phyloP scores from a whole-genome alignment of 2,113 vertebrate genomes.

The Chitala chitala region DNA sequence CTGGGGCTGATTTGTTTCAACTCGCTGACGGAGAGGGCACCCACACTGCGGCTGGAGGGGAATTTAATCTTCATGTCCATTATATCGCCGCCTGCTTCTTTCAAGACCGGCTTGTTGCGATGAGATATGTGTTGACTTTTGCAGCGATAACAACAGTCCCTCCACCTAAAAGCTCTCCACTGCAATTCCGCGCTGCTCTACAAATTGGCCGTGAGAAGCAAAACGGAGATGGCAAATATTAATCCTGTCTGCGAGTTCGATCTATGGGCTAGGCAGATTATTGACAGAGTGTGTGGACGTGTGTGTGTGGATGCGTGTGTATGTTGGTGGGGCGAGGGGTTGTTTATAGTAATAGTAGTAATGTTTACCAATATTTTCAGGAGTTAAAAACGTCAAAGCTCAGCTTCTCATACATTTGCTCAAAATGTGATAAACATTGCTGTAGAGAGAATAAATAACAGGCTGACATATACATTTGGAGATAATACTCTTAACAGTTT shows the following conservation, averaged over 20 bases:
- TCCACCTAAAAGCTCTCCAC: conserved; percentile 5
- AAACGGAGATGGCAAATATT: neutral
- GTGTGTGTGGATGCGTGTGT: neutral
- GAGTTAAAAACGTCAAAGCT: too few species aligned
- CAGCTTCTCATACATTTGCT: too few species aligned
- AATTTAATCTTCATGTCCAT: conserved; percentile 31
- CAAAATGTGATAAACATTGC: too few species aligned
- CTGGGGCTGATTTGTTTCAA: conserved; percentile 26
- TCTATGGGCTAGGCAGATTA: neutral
- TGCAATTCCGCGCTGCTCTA: neutral
- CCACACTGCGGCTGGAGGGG: conserved; percentile 25
- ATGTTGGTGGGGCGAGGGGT: neutral
- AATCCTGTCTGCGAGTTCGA: neutral
- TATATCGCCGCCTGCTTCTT: conserved; percentile 24
- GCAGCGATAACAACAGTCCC: conserved; percentile 20
- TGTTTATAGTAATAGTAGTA: neutral
- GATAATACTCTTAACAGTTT: too few species aligned
- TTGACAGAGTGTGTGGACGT: neutral
- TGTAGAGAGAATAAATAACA: too few species aligned
- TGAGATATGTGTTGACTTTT: conserved; percentile 30
- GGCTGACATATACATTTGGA: too few species aligned
- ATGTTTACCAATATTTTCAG: too few species aligned
- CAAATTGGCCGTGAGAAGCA: conserved; percentile 5
- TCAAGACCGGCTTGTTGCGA: conserved; percentile 23
- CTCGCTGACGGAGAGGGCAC: conserved; percentile 14